These are phyloP conservation scores for Nothocercus nigrocapillus DNA, from an alignment of 2,113 vertebrate species.

Conservation along the genomic window DNA sequence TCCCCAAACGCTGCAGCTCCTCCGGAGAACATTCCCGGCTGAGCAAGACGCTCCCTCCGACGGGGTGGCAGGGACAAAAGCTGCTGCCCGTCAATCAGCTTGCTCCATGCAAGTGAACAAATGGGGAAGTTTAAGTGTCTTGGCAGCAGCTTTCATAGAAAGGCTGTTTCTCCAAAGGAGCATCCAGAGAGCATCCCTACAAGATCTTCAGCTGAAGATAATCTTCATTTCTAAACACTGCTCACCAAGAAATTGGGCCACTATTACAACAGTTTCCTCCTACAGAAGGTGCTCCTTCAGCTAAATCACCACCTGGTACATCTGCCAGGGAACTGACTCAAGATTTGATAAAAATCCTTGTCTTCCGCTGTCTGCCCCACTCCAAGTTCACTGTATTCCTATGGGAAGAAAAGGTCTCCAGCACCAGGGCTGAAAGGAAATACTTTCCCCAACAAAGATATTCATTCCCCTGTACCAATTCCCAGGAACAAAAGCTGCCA, in stretches of 20 bases:
- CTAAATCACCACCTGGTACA: background rate
- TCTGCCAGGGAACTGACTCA: accelerated
- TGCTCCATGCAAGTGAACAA: background rate
- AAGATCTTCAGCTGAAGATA: background rate
- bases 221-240: background rate
- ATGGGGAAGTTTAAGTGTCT: background rate
- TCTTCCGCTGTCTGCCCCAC: background rate
- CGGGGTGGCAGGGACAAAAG: accelerated
- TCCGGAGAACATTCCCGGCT: accelerated
- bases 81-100: background rate
- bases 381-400: background rate
- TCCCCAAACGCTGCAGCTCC: background rate
- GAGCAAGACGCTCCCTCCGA: background rate
- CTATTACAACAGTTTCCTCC: background rate
- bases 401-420: background rate
- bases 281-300: background rate
- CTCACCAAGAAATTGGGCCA: background rate
- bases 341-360: background rate
- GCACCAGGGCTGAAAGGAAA: background rate
- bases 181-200: background rate
- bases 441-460: background rate
- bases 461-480: background rate
- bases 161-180: background rate
- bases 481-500: background rate
- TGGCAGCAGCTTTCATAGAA: background rate